Evolutionary conservation across 1,140 invertebrate genomes (phyloP), one percentile per base, ranked within the genome.

Genomic region (Ptiloglossa arizonensis): DNA sequence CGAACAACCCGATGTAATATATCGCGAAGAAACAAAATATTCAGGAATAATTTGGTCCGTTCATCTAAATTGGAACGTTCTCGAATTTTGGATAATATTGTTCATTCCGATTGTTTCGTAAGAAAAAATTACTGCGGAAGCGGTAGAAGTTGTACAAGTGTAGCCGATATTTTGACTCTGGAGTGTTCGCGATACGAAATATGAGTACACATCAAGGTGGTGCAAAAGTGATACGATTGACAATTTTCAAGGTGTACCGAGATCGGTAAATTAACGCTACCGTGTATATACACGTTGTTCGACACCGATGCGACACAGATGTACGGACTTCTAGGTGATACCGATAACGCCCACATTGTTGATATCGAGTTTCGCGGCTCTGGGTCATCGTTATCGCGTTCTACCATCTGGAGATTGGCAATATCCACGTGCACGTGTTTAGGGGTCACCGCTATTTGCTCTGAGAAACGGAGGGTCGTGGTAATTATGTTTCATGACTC

Each of bases 331-430:
- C 32, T 38, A 60, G 8, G 32, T 32, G 57, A 38, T 60, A 60
- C 32, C 32, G 57, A 38, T 60, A 60, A 60, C 57, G 57, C n/a
- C 57, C 32, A 22, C 57, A 60, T 60, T 35, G 57, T 60, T 60
- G 57, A 15, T 60, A 60, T 60, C 57, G 57, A 38, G 32, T 38
- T 19, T 60, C 57, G 32, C 57, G 57, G 32, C 32, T 60, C 29
- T 60, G 32, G 57, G 57, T 60, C 29, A 38, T 60, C 32, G 29
- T n/a, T 38, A 38, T 60, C 57, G 57, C 32, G 22, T 38, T 60
- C 57, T 60, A 60, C 57, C 29, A 60, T 60, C 57, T 60, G 32
- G 19, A 60, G 57, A 60, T 60, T 60, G 57, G 32, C 57, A 60
- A 60, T 60, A 60, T 60, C 32, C 57, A 60, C 32, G 32, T 19